Evolutionary conservation across 2,797 vertebrate species (phyloP).

Genomic region (Dromococcyx pavoninus): DNA sequence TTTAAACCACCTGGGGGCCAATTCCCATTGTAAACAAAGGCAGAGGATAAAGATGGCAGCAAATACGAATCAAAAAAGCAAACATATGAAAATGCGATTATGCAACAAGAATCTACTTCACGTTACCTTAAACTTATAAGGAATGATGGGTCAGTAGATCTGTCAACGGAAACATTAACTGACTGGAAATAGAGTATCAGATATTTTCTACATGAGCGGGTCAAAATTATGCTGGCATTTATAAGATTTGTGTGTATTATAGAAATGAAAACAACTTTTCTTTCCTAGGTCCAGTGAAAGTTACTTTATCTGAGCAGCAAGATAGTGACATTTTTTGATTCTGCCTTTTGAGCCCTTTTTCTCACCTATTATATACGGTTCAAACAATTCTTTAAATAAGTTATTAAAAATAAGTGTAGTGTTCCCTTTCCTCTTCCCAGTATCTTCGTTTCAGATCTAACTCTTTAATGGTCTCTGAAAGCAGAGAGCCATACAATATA

Average conservation of each 20-base stretch:
- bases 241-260: neutral
- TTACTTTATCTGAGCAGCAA: neutral
- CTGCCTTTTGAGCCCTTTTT: neutral
- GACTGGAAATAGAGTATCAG: neutral
- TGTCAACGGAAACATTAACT: neutral
- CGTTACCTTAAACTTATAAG: neutral
- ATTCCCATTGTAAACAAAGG: neutral
- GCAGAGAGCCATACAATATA: neutral
- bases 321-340: neutral
- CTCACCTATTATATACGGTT: neutral
- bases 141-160: neutral
- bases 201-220: neutral
- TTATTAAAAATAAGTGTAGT: slow-evolving; percentile 23
- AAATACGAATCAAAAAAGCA: neutral
- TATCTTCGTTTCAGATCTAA: neutral
- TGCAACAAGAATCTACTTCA: neutral
- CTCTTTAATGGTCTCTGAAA: neutral
- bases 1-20: neutral
- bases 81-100: neutral
- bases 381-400: neutral
- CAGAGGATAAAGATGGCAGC: neutral
- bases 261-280: neutral
- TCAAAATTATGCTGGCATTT: neutral
- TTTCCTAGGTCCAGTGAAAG: neutral
- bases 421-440: neutral